Evolutionary conservation across 2,888 invertebrate genomes (phyloP).

Genomic region (Limnephilus lunatus): DNA sequence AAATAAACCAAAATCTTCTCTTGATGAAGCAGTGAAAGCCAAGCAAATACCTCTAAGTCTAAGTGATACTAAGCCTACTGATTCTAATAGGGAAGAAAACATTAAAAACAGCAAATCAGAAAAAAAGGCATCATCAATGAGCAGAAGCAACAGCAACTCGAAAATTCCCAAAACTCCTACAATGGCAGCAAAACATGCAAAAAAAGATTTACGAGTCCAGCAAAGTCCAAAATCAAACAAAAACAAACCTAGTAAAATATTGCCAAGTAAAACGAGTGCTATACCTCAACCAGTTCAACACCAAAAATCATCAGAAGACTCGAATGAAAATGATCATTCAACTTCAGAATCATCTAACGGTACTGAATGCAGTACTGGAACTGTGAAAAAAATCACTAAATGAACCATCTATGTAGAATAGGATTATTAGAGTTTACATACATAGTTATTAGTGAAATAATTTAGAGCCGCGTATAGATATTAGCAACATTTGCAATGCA

Average conservation of each 20-base stretch:
- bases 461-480: neutral
- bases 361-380: slow-evolving; percentile 76
- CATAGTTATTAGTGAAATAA: neutral
- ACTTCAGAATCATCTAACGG: slow-evolving; percentile 80
- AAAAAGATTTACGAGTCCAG: slow-evolving; percentile 57
- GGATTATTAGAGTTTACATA: neutral
- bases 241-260: slow-evolving; percentile 46
- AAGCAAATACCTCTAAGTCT: neutral
- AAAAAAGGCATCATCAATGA: slow-evolving; percentile 40
- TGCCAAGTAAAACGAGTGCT: slow-evolving; percentile 50
- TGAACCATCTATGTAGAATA: slow-evolving; percentile 4
- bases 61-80: neutral
- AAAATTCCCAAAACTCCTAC: slow-evolving; percentile 71
- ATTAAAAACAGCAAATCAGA: slow-evolving; percentile 19
- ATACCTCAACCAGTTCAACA: slow-evolving; percentile 59
- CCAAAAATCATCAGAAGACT: slow-evolving; percentile 47
- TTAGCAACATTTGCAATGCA: no score
- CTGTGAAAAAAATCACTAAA: slow-evolving; percentile 72
- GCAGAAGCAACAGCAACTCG: slow-evolving; percentile 68
- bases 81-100: slow-evolving; percentile 13
- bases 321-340: slow-evolving; percentile 73
- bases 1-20: slow-evolving; percentile 56
- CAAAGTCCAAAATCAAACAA: slow-evolving; percentile 56
- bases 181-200: slow-evolving; percentile 64
- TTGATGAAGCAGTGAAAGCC: neutral